phyloP scores from a whole-genome alignment of 2,113 vertebrate genomes.

The Tamias sibiricus region DNA sequence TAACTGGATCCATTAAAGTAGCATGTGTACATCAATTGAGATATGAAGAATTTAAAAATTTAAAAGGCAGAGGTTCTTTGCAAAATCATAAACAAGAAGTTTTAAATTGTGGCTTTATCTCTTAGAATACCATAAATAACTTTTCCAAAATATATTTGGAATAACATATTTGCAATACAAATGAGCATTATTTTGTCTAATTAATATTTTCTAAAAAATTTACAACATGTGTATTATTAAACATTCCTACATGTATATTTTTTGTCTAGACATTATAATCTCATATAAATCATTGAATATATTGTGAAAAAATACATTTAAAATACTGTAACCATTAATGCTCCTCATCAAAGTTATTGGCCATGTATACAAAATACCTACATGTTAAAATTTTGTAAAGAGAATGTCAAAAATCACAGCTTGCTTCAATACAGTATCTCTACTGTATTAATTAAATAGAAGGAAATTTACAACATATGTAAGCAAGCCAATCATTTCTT shows the following conservation, averaged over 20 bases:
- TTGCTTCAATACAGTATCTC: not conserved
- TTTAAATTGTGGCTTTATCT: not conserved
- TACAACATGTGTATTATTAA: not conserved
- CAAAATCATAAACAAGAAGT: not conserved
- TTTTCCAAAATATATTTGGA: not conserved
- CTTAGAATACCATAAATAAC: not conserved
- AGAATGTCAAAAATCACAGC: not conserved
- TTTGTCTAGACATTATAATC: not conserved
- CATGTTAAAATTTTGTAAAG: not conserved
- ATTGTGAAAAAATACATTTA: not conserved
- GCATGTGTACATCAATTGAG: not conserved
- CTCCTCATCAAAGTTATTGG: not conserved
- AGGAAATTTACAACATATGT: not conserved
- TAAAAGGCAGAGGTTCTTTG: conserved; percentile 5
- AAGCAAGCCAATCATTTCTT: not conserved
- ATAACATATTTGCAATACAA: not conserved
- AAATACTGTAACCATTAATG: not conserved
- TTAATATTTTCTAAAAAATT: not conserved
- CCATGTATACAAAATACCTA: not conserved
- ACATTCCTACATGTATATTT: not conserved
- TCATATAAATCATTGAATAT: not conserved
- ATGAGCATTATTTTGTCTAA: not conserved
- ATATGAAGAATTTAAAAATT: not conserved
- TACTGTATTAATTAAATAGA: not conserved
- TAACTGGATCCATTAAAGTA: not conserved